Base-by-base conservation (phyloP, 2,888 invertebrate species). In the Keiferia lycopersicella region DNA sequence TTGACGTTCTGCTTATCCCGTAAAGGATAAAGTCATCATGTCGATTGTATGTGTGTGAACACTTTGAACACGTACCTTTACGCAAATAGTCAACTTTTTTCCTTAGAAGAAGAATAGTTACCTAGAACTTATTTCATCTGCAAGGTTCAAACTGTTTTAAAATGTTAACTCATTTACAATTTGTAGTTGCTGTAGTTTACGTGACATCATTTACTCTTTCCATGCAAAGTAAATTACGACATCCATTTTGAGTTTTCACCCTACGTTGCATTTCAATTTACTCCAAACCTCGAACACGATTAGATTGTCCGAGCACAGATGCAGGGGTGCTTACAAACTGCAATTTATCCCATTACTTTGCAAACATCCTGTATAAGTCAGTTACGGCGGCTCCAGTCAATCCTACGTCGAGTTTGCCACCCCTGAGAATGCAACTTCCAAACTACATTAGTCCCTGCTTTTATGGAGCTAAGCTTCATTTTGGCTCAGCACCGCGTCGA, bases 341-440 rank as follows among this genome's bases (percentile, higher is more conserved):
- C 34, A 57, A 38, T 18, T 57, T 38, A 38, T 18, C n/a, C 57
- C 38, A 57, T 57, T 57, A 58, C 39, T 58, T 56, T 16, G 58
- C 12, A 26, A 38, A 58, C 26, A 58, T 38, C 38, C 57, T 20
- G 39, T 58, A 39, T 80, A 78, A 82, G 73, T 73, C 51, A 66
- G 74, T 80, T 81, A 80, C 67, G 69, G 61, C 56, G 61, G 70
- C 71, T 65, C 75, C 70, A 82, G 86, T 86, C 86, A 80, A 78
- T 86, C 79, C 67, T 30, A 74, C 82, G 86, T 85, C 86, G 68
- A 77, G 83, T 86, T 85, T 81, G 75, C 77, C 61, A 41, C 30
- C 53, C 48, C 50, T 66, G 61, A 61, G 68, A 64, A 30, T 18
- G 38, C 20, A 38, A 20, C 39, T 8, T 14, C n/a, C 16, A 56